Conservation (phyloP, 2,888 invertebrate genomes). For the Stratiomys singularior region DNA sequence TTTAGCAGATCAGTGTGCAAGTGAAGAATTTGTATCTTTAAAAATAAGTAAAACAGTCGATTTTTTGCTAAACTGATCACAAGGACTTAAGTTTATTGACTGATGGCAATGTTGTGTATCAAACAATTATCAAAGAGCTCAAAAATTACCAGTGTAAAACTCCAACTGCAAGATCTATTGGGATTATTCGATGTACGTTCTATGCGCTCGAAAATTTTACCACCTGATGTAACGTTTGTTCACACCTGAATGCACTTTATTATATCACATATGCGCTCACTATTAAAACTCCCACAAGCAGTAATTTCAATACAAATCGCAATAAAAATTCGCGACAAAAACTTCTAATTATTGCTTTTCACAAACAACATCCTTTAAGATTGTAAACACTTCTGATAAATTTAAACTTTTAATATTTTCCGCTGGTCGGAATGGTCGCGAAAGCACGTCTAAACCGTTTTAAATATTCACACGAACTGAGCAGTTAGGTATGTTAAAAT, state of each 20-base stretch:
- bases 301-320: neutral
- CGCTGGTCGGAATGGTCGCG: neutral
- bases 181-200: too few species aligned
- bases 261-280: neutral
- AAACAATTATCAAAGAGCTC: too few species aligned
- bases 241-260: neutral
- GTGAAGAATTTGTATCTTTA: too few species aligned
- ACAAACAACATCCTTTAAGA: too few species aligned
- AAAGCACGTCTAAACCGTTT: neutral
- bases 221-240: constrained; percentile 2
- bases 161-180: too few species aligned
- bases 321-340: neutral
- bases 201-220: neutral
- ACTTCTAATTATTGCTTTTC: neutral
- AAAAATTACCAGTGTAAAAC: too few species aligned
- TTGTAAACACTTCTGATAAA: neutral
- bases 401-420: neutral
- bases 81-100: too few species aligned
- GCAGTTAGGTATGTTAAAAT: neutral
- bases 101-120: too few species aligned
- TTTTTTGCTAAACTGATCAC: too few species aligned
- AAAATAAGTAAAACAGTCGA: too few species aligned
- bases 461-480: constrained; percentile 2
- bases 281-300: neutral
- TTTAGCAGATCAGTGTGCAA: too few species aligned